Conservation (phyloP, 2,888 invertebrate genomes). For the Eupithecia abbreviata region DNA sequence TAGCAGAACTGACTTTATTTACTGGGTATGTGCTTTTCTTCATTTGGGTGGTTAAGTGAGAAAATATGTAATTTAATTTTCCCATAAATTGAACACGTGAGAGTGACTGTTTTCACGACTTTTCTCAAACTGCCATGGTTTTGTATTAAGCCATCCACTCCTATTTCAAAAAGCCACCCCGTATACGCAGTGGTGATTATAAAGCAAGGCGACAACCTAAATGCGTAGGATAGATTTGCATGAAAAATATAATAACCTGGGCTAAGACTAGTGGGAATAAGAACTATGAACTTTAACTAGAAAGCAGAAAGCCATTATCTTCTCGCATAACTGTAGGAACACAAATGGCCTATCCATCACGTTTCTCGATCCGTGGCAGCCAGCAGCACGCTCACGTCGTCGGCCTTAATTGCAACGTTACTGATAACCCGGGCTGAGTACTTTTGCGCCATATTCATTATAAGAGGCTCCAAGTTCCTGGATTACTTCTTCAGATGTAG, state of each 20-base stretch:
- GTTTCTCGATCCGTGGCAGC: slow-evolving; percentile 5
- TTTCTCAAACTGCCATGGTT: too few relatives aligned
- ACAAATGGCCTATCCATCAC: slow-evolving; percentile 8
- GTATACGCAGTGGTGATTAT: not conserved
- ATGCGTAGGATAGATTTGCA: not conserved
- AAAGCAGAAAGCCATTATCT: not conserved
- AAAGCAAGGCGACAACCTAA: not conserved
- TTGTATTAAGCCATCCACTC: too few relatives aligned
- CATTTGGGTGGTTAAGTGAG: too few relatives aligned
- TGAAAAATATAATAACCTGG: not conserved
- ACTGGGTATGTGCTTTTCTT: too few relatives aligned
- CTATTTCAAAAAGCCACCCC: too few relatives aligned
- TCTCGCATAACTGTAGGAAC: not conserved
- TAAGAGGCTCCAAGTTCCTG: slow-evolving; percentile 37
- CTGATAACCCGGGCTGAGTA: slow-evolving; percentile 31
- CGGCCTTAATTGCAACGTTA: slow-evolving; percentile 38
- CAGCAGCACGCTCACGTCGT: slow-evolving; percentile 23
- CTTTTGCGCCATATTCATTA: slow-evolving; percentile 35
- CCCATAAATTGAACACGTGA: too few relatives aligned
- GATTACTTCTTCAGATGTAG: slow-evolving; percentile 53
- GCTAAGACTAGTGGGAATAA: not conserved
- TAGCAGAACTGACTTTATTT: too few relatives aligned
- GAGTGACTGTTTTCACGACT: too few relatives aligned
- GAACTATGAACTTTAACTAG: not conserved
- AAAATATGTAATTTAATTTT: too few relatives aligned